Conservation (phyloP, 2,888 invertebrate species). For the Eupelmus urozonus region DNA sequence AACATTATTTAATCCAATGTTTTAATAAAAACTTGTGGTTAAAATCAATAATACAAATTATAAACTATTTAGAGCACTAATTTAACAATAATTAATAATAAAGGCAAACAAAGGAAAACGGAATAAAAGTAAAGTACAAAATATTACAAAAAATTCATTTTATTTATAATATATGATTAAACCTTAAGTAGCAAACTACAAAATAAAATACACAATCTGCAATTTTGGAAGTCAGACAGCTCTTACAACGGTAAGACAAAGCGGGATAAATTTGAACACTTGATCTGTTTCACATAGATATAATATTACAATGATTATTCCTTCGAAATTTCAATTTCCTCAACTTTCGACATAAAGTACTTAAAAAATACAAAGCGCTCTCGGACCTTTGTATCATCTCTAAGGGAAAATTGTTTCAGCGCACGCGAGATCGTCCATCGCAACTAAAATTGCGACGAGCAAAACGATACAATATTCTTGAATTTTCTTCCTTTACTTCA, state of each 20-base stretch:
- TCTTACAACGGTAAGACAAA: constrained; percentile 24
- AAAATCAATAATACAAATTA: neutral
- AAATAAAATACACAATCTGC: constrained; percentile 61
- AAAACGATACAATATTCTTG: no score
- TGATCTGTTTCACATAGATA: neutral
- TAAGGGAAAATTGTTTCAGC: no score
- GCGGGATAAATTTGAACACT: constrained; percentile 7
- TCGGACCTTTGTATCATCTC: neutral
- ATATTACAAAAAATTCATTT: constrained; percentile 57
- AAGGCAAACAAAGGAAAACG: neutral
- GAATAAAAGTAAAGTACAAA: neutral
- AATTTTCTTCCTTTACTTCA: no score
- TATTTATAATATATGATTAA: constrained; percentile 57
- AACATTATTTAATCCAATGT: no score
- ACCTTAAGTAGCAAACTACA: constrained; percentile 62
- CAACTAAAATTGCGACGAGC: no score
- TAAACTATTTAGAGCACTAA: neutral
- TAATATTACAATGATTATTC: neutral
- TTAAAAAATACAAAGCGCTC: constrained; percentile 20
- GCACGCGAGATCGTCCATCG: no score
- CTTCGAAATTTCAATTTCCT: neutral
- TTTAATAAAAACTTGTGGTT: no score
- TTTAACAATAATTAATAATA: neutral
- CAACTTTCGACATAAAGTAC: neutral
- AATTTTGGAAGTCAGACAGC: constrained; percentile 51